Conservation (phyloP, 2,113 vertebrate genomes). For the Thunnus thynnus region DNA sequence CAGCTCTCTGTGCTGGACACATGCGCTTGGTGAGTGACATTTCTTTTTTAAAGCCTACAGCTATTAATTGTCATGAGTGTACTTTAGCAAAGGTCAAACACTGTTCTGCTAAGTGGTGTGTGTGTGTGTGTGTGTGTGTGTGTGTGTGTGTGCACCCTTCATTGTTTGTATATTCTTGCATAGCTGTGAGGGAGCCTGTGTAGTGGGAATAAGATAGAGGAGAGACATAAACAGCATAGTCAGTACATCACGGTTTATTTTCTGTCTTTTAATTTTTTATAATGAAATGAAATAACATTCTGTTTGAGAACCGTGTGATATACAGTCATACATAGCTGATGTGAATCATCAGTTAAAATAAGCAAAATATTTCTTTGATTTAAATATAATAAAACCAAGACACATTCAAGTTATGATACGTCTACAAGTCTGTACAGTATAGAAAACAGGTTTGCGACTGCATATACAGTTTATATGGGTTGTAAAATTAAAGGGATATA, state of each 20-base stretch:
- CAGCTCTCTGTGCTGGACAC: background rate
- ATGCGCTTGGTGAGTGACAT: constrained; percentile 21
- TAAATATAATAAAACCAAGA: background rate
- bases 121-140: background rate
- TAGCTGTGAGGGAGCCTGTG: background rate
- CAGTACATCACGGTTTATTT: background rate
- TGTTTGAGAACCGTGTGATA: background rate
- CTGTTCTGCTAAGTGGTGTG: constrained; percentile 33
- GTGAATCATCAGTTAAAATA: constrained; percentile 21
- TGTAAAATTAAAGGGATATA: constrained; percentile 14
- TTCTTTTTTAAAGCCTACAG: constrained; percentile 33
- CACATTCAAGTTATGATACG: constrained; percentile 25
- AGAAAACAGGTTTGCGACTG: background rate
- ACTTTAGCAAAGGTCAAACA: constrained; percentile 63
- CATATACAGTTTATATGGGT: background rate
- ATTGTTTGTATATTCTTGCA: background rate
- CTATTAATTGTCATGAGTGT: constrained; percentile 41
- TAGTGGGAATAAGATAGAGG: background rate
- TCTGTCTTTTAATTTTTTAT: constrained; percentile 30
- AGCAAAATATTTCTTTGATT: constrained; percentile 10
- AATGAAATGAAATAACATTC: constrained; percentile 34
- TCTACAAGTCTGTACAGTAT: constrained; percentile 17
- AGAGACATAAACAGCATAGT: background rate
- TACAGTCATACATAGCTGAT: background rate
- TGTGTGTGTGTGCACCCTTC: constrained; percentile 6